A percentile compares a stretch with the other conserved stretches of the same genome.
Conservation (phyloP, 37 sponge, comb jelly and placozoan genomes). For the Geodia barretti region DNA sequence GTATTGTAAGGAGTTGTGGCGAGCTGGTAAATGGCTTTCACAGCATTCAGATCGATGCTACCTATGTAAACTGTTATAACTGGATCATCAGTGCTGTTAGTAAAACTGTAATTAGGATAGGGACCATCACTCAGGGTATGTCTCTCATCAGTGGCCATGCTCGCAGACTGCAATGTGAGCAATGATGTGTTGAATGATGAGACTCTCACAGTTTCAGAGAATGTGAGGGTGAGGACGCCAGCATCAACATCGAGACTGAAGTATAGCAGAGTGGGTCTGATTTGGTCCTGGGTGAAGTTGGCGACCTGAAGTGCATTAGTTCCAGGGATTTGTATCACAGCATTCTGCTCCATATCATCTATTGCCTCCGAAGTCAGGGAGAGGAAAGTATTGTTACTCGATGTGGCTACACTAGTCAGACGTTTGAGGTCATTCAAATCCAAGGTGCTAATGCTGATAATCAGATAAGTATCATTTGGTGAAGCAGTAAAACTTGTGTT, state of each 20-base stretch:
- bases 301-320: slow-evolving; percentile 59
- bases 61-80: slow-evolving; percentile 56
- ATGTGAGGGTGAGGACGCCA: slow-evolving; percentile 67
- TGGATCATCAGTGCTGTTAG: slow-evolving; percentile 63
- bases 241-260: slow-evolving; percentile 74
- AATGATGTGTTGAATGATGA: slow-evolving; percentile 65
- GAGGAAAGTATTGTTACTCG: slow-evolving; percentile 73
- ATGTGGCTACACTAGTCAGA: slow-evolving; percentile 71
- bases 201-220: slow-evolving; percentile 84
- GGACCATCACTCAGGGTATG: slow-evolving; percentile 48
- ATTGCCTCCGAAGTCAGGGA: slow-evolving; percentile 64
- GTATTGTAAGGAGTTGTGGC: slow-evolving; percentile 66
- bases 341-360: slow-evolving; percentile 81
- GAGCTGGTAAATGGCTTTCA: slow-evolving; percentile 68
- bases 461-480: slow-evolving; percentile 58
- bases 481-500: slow-evolving; percentile 34
- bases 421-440: slow-evolving; percentile 86
- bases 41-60: slow-evolving; percentile 65
- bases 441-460: slow-evolving; percentile 47
- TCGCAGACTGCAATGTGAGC: slow-evolving; percentile 57
- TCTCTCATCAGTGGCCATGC: background rate
- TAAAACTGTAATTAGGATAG: slow-evolving; percentile 13
- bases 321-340: slow-evolving; percentile 38
- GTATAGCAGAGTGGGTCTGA: slow-evolving; percentile 43
- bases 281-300: slow-evolving; percentile 54